Percentiles rank a stretch among this genome's conserved stretches.
These are phyloP conservation scores for Coreius guichenoti DNA, from an alignment of 2,797 vertebrate species.

Conservation along the genomic window DNA sequence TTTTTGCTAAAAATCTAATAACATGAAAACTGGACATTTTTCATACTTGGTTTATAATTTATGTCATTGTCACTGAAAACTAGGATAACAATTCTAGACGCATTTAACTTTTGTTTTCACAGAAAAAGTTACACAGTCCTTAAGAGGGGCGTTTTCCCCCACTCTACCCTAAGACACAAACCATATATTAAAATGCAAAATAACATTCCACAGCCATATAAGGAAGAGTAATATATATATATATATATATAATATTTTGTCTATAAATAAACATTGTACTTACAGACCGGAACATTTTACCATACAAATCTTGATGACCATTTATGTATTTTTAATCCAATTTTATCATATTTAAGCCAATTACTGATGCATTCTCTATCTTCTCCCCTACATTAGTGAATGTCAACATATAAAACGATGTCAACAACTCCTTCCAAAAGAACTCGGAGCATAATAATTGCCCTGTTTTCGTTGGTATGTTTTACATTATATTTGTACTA, in stretches of 20 bases:
- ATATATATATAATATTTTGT: neutral
- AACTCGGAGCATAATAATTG: neutral
- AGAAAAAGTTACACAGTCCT: no score
- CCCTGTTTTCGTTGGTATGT: neutral
- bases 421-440: neutral
- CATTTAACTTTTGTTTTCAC: no score
- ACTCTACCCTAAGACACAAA: neutral
- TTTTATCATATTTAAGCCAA: neutral
- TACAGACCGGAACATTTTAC: neutral
- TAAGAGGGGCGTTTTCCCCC: no score
- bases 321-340: neutral
- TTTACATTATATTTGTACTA: slow-evolving; percentile 39
- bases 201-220: neutral
- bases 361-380: neutral
- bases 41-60: no score
- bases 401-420: neutral
- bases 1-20: no score
- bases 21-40: no score
- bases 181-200: neutral
- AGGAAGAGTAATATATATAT: neutral
- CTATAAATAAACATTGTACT: neutral
- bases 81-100: no score
- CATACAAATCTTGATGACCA: no score
- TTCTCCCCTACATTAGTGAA: neutral
- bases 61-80: no score